Evolutionary conservation across 2,797 vertebrate genomes (phyloP).

Genomic region (Cetoscarus ocellatus): DNA sequence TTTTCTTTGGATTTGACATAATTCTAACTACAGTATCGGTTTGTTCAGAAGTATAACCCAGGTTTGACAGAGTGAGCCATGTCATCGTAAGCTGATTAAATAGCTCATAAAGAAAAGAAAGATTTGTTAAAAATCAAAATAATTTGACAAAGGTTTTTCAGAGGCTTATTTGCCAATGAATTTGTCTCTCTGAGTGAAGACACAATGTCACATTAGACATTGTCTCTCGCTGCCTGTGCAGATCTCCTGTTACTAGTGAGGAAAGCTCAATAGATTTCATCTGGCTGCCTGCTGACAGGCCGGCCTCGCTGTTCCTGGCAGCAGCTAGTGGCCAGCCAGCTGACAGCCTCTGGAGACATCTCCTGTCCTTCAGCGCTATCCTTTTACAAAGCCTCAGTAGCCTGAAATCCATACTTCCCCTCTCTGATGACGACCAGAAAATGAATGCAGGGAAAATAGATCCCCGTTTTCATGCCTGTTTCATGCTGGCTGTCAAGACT

Average conservation of each 20-base stretch:
- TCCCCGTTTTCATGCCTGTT: constrained; percentile 36
- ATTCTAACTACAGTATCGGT: no score
- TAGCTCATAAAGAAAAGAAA: constrained; percentile 4
- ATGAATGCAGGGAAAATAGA: constrained; percentile 55
- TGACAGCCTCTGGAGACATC: constrained; percentile 63
- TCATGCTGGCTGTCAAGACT: constrained; percentile 45
- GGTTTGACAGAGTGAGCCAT: not conserved
- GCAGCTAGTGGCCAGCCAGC: constrained; percentile 58
- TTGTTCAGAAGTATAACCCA: no score
- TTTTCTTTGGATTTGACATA: no score
- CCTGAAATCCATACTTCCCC: constrained; percentile 75
- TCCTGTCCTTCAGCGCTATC: constrained; percentile 72
- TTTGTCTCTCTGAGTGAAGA: constrained; percentile 18
- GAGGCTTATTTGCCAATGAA: not conserved
- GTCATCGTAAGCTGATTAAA: not conserved
- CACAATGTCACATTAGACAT: constrained; percentile 43
- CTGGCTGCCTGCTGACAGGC: constrained; percentile 73
- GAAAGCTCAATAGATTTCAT: constrained; percentile 66
- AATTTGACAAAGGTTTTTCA: not conserved
- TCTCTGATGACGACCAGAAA: constrained; percentile 62
- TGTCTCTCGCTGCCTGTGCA: constrained; percentile 54
- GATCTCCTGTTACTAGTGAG: constrained; percentile 59
- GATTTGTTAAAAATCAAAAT: not conserved
- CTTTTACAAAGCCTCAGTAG: constrained; percentile 74
- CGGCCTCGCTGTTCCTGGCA: constrained; percentile 74